Base-by-base conservation (phyloP, 2,113 vertebrate genomes). In the Crypturellus undulatus region DNA sequence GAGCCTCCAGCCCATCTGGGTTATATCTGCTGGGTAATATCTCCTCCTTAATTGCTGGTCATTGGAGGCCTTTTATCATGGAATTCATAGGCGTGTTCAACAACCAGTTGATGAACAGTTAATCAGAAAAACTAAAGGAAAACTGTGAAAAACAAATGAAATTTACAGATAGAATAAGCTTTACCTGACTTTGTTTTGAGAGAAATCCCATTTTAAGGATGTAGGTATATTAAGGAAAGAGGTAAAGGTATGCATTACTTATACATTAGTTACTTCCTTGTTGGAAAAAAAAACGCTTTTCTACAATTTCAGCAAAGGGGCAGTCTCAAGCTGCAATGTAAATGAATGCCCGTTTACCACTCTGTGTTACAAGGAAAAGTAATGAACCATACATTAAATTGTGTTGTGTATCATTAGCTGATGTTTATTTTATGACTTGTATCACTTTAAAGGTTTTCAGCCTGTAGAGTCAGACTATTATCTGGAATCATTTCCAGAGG, bases 381-480 rank as follows among this genome's bases (percentile, higher is more conserved):
- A 72, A 63, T 54, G 45, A 56, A 52, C 7, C 13, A 45, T 83
- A 60, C 58, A 69, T 70, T 77, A 63, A 80, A 80, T 54, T 77
- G 79, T 68, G 34, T 79, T 79, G 60, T 52, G 75, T 85, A 59
- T 67, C 82, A 75, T 80, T 91, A 69, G 38, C 12, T 52, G 3
- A 40, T 40, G 10, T 30, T 59, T 62, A 25, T 64, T 59, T 79
- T 40, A 72, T 72, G 67, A 72, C 63, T 84, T 63, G 34, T 72
- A 72, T 54, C 32, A 20, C 12, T 52, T 59, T 71, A 86, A 78
- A 45, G 14, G 36, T 60, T 12, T 20, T 42, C 54, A 63, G 47
- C 68, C 63, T 21, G 26, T 26, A 58, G 26, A 21, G 30, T 58
- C 58, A 43, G 58, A 26, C 52, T 63, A 59, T 30, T 69, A 63